phyloP scores from a whole-genome alignment of 2,113 vertebrate genomes.

The Cnemophilus loriae region DNA sequence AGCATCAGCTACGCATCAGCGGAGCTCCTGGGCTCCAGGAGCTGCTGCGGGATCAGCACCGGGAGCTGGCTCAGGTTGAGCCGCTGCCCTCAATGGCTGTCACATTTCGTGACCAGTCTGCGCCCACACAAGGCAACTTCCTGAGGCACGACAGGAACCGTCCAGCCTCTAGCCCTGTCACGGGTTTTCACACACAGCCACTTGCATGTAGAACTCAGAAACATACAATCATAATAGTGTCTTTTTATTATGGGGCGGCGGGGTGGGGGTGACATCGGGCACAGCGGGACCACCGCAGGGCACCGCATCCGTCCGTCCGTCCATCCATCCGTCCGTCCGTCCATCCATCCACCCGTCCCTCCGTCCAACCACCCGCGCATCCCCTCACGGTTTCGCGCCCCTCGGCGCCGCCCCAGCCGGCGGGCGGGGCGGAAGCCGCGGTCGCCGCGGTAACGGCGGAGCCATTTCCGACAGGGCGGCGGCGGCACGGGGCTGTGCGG shows the following conservation, averaged over 20 bases:
- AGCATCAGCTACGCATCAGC: fast-evolving
- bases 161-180: not conserved
- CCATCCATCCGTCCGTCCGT: fast-evolving
- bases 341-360: fast-evolving
- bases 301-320: fast-evolving
- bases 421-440: conserved; percentile 38
- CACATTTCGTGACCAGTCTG: fast-evolving
- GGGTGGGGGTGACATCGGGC: not conserved
- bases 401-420: not conserved
- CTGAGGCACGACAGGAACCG: not conserved
- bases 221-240: not conserved
- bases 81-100: no score
- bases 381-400: not conserved
- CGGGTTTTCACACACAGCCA: not conserved
- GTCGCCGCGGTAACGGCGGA: conserved; percentile 58
- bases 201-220: not conserved
- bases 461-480: conserved; percentile 38
- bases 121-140: not conserved
- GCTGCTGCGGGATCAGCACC: not conserved
- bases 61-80: not conserved
- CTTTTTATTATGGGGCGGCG: not conserved
- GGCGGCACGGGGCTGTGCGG: not conserved
- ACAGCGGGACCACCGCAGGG: fast-evolving
- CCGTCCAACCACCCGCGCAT: no score
- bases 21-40: not conserved